A percentile compares a stretch with the other conserved stretches of the same genome.
These are phyloP conservation scores for Terebella lapidaria DNA, from an alignment of 2,888 invertebrate genomes.

Conservation along the genomic window DNA sequence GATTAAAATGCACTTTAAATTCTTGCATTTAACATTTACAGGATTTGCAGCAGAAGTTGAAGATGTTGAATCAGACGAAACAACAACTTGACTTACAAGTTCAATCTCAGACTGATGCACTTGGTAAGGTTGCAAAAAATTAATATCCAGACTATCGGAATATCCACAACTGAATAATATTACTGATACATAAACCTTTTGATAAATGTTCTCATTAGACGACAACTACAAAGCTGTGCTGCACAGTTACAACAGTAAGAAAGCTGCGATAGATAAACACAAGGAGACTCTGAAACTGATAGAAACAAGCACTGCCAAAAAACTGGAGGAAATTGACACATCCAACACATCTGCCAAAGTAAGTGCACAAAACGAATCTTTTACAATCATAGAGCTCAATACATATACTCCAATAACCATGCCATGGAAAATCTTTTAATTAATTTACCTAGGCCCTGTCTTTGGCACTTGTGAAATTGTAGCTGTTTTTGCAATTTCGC, in stretches of 20 bases:
- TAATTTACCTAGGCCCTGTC: no score
- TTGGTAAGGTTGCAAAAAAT: slow-evolving; percentile 30
- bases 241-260: slow-evolving; percentile 67
- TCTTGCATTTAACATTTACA: slow-evolving; percentile 26
- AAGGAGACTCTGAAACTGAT: slow-evolving; percentile 63
- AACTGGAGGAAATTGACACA: slow-evolving; percentile 74
- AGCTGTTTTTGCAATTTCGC: no score
- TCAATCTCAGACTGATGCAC: slow-evolving; percentile 44
- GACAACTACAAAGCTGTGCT: slow-evolving; percentile 55
- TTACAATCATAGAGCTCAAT: no score
- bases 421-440: no score
- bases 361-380: neutral
- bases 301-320: slow-evolving; percentile 60
- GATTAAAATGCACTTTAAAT: no score
- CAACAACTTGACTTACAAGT: slow-evolving; percentile 42
- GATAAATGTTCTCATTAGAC: no score
- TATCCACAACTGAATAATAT: no score
- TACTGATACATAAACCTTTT: no score
- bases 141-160: neutral
- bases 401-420: no score
- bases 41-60: slow-evolving; percentile 38
- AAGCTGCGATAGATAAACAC: slow-evolving; percentile 68
- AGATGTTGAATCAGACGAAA: slow-evolving; percentile 45
- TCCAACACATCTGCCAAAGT: slow-evolving; percentile 68
- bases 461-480: no score